Conservation (phyloP, 2,113 vertebrate species). For the Porphyrio hochstetteri region DNA sequence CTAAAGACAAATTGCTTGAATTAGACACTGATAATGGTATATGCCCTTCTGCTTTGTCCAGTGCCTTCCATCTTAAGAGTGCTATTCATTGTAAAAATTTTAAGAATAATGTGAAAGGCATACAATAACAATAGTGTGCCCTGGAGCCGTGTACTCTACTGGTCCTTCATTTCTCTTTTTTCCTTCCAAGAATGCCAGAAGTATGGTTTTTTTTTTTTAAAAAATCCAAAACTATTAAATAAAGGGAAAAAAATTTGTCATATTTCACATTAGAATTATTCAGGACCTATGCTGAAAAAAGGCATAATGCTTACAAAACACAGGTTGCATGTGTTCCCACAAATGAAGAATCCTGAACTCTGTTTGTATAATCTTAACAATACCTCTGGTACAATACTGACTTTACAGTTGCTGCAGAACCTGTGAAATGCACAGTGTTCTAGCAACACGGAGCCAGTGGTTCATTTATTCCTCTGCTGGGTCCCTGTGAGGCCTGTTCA, state of each 20-base stretch:
- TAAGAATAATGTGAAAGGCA: slow-evolving; percentile 3
- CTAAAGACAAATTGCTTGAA: slow-evolving; percentile 52
- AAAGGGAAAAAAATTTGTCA: background rate
- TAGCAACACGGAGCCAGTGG: background rate
- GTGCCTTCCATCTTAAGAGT: background rate
- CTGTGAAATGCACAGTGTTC: background rate
- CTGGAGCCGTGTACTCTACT: background rate
- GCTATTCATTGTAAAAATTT: background rate
- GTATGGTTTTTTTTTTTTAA: background rate
- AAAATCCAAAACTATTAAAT: background rate
- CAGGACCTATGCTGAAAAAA: background rate
- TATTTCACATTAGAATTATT: background rate
- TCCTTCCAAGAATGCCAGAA: background rate
- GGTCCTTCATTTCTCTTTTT: background rate
- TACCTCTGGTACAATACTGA: background rate
- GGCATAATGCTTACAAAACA: background rate
- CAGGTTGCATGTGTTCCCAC: background rate
- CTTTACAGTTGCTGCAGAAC: background rate
- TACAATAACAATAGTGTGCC: background rate
- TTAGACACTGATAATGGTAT: slow-evolving; percentile 10
- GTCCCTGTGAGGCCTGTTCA: background rate
- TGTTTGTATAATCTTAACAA: background rate
- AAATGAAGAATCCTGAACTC: background rate
- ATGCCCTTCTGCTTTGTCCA: slow-evolving; percentile 10
- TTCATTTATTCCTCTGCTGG: background rate